Percentiles rank a stretch among this genome's conserved stretches.
phyloP scores from a whole-genome alignment of 2,797 vertebrate genomes.

The Lutjanus argentimaculatus region DNA sequence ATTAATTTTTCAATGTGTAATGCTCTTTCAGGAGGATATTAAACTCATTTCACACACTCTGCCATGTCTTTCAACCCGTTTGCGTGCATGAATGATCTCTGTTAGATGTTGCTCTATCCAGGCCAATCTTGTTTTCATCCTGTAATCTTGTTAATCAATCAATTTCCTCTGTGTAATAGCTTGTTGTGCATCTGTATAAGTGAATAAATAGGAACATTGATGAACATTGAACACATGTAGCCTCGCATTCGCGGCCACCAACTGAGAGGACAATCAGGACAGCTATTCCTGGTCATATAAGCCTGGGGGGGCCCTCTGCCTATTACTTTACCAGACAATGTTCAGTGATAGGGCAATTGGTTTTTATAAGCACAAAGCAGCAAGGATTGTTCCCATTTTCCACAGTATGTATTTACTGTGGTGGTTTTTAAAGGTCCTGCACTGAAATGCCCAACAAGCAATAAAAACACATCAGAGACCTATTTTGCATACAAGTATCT shows the following conservation, averaged over 20 bases:
- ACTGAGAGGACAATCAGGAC: constrained; percentile 68
- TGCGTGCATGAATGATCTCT: constrained; percentile 39
- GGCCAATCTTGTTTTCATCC: constrained; percentile 63
- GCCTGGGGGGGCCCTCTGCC: constrained; percentile 51
- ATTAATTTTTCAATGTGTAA: constrained; percentile 59
- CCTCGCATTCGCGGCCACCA: constrained; percentile 50
- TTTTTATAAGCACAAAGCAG: constrained; percentile 47
- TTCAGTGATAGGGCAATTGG: constrained; percentile 37
- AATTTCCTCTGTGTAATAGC: constrained; percentile 35
- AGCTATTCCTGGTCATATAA: constrained; percentile 62
- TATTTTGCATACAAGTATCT: constrained; percentile 35
- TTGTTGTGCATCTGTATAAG: constrained; percentile 31
- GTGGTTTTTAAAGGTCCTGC: constrained; percentile 42
- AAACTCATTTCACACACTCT: constrained; percentile 38
- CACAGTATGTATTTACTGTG: constrained; percentile 38
- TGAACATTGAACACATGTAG: constrained; percentile 48
- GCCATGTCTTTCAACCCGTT: constrained; percentile 35
- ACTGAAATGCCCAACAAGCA: constrained; percentile 59
- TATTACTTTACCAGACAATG: constrained; percentile 59
- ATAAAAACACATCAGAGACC: constrained; percentile 41
- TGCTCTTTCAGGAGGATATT: constrained; percentile 41
- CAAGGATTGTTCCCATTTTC: constrained; percentile 38
- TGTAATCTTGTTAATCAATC: constrained; percentile 69
- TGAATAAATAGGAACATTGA: constrained; percentile 43
- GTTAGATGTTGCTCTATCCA: constrained; percentile 49